Evolutionary conservation across 2,888 invertebrate species (phyloP).

Genomic region (Troides helena): DNA sequence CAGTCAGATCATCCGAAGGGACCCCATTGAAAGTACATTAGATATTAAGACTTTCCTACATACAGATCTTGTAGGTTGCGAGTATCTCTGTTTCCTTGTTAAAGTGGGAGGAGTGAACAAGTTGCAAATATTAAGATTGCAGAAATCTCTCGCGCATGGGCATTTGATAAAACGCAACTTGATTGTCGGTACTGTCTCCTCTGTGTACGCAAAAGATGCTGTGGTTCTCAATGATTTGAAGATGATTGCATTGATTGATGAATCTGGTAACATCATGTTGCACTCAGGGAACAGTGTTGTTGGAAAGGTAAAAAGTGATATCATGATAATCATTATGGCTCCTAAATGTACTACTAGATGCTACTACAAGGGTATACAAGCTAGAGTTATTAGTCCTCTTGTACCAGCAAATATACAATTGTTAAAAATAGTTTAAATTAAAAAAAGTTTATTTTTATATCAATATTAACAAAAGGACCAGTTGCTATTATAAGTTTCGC

Average conservation of each 20-base stretch:
- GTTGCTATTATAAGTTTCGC: too few species aligned
- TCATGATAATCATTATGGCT: too few species aligned
- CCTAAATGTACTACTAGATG: too few species aligned
- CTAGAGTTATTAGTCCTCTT: too few species aligned
- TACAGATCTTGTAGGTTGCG: slow-evolving; percentile 92
- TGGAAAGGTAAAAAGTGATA: slow-evolving; percentile 79
- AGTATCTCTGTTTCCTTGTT: slow-evolving; percentile 88
- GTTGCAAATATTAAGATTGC: slow-evolving; percentile 84
- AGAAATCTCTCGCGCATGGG: slow-evolving; percentile 79
- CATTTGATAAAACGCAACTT: slow-evolving; percentile 79
- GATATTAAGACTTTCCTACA: slow-evolving; percentile 87
- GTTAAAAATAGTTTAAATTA: too few species aligned
- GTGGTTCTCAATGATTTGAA: slow-evolving; percentile 88
- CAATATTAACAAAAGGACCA: too few species aligned
- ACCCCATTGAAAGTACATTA: slow-evolving; percentile 56
- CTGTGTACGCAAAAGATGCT: slow-evolving; percentile 91
- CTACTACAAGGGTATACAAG: too few species aligned
- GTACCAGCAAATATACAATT: too few species aligned
- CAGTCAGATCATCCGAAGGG: slow-evolving; percentile 64
- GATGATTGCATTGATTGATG: slow-evolving; percentile 91
- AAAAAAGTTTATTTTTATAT: too few species aligned
- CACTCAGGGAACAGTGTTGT: slow-evolving; percentile 91
- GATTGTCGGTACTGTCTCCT: slow-evolving; percentile 86
- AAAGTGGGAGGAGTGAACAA: slow-evolving; percentile 70
- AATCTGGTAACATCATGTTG: slow-evolving; percentile 87